Conservation (phyloP, 2,113 vertebrate genomes). For the Anolis sagrei region DNA sequence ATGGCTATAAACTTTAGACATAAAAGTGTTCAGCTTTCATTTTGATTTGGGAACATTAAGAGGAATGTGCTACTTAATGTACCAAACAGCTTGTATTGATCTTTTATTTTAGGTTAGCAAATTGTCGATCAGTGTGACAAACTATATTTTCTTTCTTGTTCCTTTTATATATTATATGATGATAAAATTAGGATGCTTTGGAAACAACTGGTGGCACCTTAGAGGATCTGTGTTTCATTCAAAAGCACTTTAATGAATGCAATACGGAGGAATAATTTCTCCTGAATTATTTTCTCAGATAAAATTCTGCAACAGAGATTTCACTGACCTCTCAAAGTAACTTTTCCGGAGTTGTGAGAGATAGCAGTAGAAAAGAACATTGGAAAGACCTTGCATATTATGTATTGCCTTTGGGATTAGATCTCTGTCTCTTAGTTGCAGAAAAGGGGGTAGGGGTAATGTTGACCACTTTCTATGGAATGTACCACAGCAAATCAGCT, state of each 20-base stretch:
- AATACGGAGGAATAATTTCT: background rate
- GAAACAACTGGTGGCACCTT: slow-evolving; percentile 1
- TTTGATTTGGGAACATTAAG: slow-evolving; percentile 28
- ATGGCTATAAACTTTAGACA: slow-evolving; percentile 55
- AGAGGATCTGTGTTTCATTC: background rate
- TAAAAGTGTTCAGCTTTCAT: slow-evolving; percentile 41
- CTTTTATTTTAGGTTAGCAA: slow-evolving; percentile 17
- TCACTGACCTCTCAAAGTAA: background rate
- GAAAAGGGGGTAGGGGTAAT: too few relatives aligned
- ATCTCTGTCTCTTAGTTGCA: background rate
- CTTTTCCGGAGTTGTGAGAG: background rate
- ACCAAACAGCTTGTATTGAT: slow-evolving; percentile 7
- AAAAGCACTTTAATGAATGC: background rate
- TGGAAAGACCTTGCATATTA: background rate
- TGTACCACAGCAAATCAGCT: background rate
- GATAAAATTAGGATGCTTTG: slow-evolving; percentile 2
- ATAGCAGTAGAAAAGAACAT: background rate
- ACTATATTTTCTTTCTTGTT: background rate
- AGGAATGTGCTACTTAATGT: slow-evolving; percentile 13
- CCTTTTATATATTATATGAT: background rate
- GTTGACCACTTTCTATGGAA: background rate
- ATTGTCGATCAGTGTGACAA: background rate
- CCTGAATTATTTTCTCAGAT: background rate
- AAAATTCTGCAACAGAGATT: background rate
- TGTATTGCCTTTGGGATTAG: background rate